Percentiles rank a stretch among this genome's conserved stretches.
Conservation (phyloP, 2,113 vertebrate genomes). For the Terrapene triunguis region DNA sequence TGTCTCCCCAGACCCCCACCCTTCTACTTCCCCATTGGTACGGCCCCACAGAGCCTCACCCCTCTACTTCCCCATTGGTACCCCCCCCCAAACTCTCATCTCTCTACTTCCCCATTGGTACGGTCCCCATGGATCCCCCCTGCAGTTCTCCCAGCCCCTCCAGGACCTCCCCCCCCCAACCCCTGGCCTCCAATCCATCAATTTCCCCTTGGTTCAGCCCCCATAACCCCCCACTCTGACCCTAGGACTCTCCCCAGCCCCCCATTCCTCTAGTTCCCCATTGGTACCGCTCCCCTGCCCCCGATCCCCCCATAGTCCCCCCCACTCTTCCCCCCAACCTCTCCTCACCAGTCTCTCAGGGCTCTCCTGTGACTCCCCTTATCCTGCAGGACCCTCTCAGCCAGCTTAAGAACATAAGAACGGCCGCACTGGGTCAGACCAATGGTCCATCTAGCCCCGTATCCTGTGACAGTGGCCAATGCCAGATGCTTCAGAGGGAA, state of each 20-base stretch:
- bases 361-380: background rate
- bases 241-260: background rate
- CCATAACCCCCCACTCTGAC: background rate
- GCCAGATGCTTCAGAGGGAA: background rate
- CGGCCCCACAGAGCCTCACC: background rate
- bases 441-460: background rate
- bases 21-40: constrained; percentile 20
- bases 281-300: background rate
- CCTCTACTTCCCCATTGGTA: no score
- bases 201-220: background rate
- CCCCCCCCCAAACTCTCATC: background rate
- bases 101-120: constrained; percentile 73
- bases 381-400: background rate
- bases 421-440: background rate
- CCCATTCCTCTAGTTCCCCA: background rate
- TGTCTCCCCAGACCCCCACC: background rate
- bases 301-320: background rate
- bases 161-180: background rate
- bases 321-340: background rate
- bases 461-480: background rate
- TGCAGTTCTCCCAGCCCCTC: background rate
- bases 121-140: background rate
- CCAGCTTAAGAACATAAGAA: background rate
- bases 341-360: background rate
- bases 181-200: background rate